Base-by-base conservation (phyloP, 2,888 invertebrate species). In the Caenorhabditis sulstoni region DNA sequence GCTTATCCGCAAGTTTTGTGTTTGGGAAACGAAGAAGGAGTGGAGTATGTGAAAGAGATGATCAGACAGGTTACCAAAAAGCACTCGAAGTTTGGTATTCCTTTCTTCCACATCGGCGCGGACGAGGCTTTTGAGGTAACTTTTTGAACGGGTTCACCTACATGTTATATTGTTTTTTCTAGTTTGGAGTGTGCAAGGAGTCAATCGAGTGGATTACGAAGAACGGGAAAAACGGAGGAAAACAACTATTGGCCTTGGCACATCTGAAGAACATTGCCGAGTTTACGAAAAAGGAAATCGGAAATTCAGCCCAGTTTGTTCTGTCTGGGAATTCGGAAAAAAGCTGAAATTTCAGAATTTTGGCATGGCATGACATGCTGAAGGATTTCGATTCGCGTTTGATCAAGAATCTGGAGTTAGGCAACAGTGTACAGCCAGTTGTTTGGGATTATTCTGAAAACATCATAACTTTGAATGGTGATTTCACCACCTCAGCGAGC, bases 331-430 rank as follows among this genome's bases (percentile, higher is more conserved):
- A n/a, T n/a, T n/a, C n/a, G n/a, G n/a, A n/a, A n/a, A n/a, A n/a
- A 57, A 29, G 37, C n/a, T 35, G 9, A 52, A 64, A 16, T 61
- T 68, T 88, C 1, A 85, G 91, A 0, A 90, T 94, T 0, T 93
- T 95, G 14, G 93, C 95, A 89, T 95, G 95, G 95, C 95, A 95
- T 86, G 95, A 95, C 87, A 94, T 95, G 93, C 92, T 95, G 65
- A 92, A 94, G 62, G 79, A 81, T 9, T 92, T 84, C 44, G 79
- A 82, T 22, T 57, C 74, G 14, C 64, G 71, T 8, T 35, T 85
- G 11, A 85, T 85, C 53, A 71, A 80, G 29, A 73, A 73, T 20
- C 68, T 81, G 16, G 73, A 80, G 37, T 61, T 88, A 39, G 86
- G 85, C 20, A 61, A 76, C 11, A 44, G 85, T 11, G 77, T 87